Base-by-base conservation (phyloP, 2,888 invertebrate genomes). In the Euspilapteryx auroguttella region DNA sequence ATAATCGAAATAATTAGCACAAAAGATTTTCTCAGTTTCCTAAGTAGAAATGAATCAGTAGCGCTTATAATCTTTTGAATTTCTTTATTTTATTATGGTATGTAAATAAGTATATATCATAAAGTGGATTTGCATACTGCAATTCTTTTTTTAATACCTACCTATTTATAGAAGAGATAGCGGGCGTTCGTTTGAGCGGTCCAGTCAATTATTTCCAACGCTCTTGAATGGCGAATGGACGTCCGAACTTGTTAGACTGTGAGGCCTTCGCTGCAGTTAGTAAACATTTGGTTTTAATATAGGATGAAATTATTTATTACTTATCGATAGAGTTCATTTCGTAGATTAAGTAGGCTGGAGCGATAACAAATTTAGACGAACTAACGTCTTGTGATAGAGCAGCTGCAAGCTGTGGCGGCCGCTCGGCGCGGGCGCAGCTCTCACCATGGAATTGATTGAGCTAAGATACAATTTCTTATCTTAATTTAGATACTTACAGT, bases 301-400 rank as follows among this genome's bases (percentile, higher is more conserved):
- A 71, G 69, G 62, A 49, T 49, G 59, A 69, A 66, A 63, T 69
- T 68, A 71, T 71, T 73, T 73, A 75, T 71, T 73, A n/a, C n/a
- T n/a, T n/a, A 49, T 64, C 61, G 58, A 71, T 75, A 75, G 69
- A 52, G 58, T 69, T 64, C 68, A 71, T 73, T 75, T 68, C 43
- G 68, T 75, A 73, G 69, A 56, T 45, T 73, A 73, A 75, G 73
- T 75, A 73, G 73, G 66, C 65, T 62, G 63, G 61, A 65, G 56
- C 54, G 68, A 53, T 68, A 71, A 69, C 61, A 57, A 71, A 69
- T 73, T 71, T 64, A 61, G 64, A 71, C 62, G 69, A 68, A 68
- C 59, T 66, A 6, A 62, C 52, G 55, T 64, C 52, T 54, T 71
- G 69, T 68, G 71, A 71, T 69, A 71, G 59, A 52, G 56, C 55